Base-by-base conservation (phyloP, 2,888 invertebrate species). In the Stenodera caucasica region DNA sequence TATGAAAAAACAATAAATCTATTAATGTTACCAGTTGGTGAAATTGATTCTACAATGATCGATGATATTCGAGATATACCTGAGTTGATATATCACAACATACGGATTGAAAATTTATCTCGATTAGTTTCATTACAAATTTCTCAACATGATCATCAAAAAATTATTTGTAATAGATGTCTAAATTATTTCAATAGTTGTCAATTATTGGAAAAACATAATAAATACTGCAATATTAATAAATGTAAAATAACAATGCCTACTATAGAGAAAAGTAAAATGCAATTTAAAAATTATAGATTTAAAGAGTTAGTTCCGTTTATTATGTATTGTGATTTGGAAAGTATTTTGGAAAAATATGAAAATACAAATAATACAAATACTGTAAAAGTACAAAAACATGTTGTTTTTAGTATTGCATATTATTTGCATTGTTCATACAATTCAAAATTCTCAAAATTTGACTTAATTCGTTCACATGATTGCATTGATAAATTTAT, bases 401-500 rank as follows among this genome's bases (percentile, higher is more conserved):
- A n/a, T n/a, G n/a, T n/a, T n/a, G n/a, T n/a, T n/a, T n/a, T n/a
- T n/a, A n/a, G n/a, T n/a, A n/a, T n/a, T n/a, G n/a, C n/a, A n/a
- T n/a, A n/a, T n/a, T n/a, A n/a, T n/a, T n/a, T n/a, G n/a, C n/a
- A n/a, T n/a, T n/a, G n/a, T n/a, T n/a, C n/a, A n/a, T n/a, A n/a
- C n/a, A 33, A 33, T n/a, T 1, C 12, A 33, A n/a, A 33, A 33
- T 33, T 33, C 2, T 33, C n/a, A 3, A 58, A 58, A 53, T 70
- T 58, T 55, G 49, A 58, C 8, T 58, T 58, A 15, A 62, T 68
- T 63, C 54, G 66, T 15, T 63, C 68, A 32, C 6, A 23, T 23
- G 63, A 70, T 58, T 68, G 69, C 40, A 60, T 65, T 14, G 21
- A 63, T 26, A 67, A 68, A 70, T 74, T 71, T 63, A 58, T 57